Conservation (phyloP, 1,140 invertebrate genomes). For the Drosophila prosaltans region DNA sequence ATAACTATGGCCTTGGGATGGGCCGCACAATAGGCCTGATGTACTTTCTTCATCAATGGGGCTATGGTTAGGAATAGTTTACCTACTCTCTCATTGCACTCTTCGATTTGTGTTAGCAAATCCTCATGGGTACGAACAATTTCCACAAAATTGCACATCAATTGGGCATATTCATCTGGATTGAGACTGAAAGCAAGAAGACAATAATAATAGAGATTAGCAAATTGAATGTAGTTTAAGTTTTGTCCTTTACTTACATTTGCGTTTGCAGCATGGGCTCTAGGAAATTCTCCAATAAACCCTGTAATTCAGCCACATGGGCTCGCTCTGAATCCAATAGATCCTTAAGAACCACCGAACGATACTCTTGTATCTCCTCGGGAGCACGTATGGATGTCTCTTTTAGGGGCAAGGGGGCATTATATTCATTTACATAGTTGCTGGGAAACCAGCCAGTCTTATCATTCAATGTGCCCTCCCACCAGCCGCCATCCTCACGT, state of each 20-base stretch:
- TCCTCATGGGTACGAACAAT: slow-evolving; percentile 92
- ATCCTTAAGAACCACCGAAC: slow-evolving; percentile 94
- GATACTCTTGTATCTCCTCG: slow-evolving; percentile 89
- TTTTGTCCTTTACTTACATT: slow-evolving; percentile 87
- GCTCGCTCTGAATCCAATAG: slow-evolving; percentile 95
- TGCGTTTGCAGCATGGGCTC: slow-evolving; percentile 91
- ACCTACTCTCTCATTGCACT: slow-evolving; percentile 94
- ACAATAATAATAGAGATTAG: neutral
- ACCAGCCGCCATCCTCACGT: slow-evolving; percentile 96
- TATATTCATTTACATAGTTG: slow-evolving; percentile 97
- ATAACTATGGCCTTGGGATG: slow-evolving; percentile 97
- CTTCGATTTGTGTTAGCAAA: slow-evolving; percentile 90
- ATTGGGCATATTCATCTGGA: slow-evolving; percentile 92
- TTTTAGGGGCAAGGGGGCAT: slow-evolving; percentile 85
- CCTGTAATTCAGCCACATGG: slow-evolving; percentile 94
- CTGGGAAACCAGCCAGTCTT: slow-evolving; percentile 99
- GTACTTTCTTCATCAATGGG: slow-evolving; percentile 92
- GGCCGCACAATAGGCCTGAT: slow-evolving; percentile 94
- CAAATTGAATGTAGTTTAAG: neutral
- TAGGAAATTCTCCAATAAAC: slow-evolving; percentile 92
- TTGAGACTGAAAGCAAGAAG: slow-evolving; percentile 87
- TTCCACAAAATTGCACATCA: slow-evolving; percentile 94
- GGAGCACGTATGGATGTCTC: slow-evolving; percentile 84
- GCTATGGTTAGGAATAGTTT: slow-evolving; percentile 95
- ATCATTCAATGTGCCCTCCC: slow-evolving; percentile 97